Percentiles rank a stretch among this genome's conserved stretches.
Evolutionary conservation across 2,888 invertebrate genomes (phyloP).

Genomic region (Plemyria rubiginata): DNA sequence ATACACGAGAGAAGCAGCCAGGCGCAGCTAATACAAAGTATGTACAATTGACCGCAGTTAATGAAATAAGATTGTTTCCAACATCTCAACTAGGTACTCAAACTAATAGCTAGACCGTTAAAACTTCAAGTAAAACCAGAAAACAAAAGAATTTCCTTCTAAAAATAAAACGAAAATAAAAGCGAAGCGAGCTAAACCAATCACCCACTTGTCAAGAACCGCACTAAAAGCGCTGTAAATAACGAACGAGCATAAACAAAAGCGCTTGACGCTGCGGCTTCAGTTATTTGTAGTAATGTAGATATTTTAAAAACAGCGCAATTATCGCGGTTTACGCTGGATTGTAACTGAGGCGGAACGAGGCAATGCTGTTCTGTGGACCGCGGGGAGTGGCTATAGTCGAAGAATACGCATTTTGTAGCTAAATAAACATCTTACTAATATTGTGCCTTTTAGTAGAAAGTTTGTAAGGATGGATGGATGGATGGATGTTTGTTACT

Average conservation of each 20-base stretch:
- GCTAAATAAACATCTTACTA: too few relatives aligned
- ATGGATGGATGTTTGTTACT: too few relatives aligned
- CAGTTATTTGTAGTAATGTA: conserved; percentile 48
- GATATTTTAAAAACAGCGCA: conserved; percentile 58
- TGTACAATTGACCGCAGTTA: too few relatives aligned
- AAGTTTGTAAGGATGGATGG: too few relatives aligned
- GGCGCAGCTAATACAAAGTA: too few relatives aligned
- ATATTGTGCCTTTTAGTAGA: too few relatives aligned
- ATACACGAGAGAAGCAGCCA: too few relatives aligned
- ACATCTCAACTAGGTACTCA: background rate
- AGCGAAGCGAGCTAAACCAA: conserved; percentile 19
- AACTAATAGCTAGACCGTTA: background rate
- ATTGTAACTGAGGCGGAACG: conserved; percentile 59
- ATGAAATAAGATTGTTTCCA: background rate
- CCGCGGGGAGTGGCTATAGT: background rate
- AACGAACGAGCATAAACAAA: conserved; percentile 24
- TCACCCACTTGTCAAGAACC: conserved; percentile 22
- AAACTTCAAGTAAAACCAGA: background rate
- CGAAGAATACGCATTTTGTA: conserved; percentile 11
- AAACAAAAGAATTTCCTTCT: background rate
- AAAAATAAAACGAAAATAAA: conserved; percentile 18
- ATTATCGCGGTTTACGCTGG: conserved; percentile 58
- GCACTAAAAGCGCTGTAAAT: conserved; percentile 32
- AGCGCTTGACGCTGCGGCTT: conserved; percentile 31
- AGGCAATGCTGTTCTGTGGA: conserved; percentile 14